Conservation (phyloP, 2,113 vertebrate species). For the Laticauda laticaudata region DNA sequence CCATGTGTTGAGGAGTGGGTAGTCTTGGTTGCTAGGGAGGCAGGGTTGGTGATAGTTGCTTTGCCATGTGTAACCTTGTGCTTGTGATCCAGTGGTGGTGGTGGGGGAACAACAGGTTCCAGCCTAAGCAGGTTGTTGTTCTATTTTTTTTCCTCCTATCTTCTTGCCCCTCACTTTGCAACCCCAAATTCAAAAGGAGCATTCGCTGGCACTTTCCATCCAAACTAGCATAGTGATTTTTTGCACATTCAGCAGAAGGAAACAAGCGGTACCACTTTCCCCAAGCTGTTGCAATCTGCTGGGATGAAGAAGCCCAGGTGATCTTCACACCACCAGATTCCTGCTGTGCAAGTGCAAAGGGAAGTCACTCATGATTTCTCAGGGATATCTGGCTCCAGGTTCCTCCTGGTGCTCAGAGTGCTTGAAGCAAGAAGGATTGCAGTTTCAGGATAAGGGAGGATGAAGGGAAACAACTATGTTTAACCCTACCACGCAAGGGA, state of each 20-base stretch:
- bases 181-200: background rate
- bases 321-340: background rate
- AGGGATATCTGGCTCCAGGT: background rate
- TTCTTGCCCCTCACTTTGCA: background rate
- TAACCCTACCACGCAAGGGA: background rate
- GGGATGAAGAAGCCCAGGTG: background rate
- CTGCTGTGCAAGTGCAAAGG: background rate
- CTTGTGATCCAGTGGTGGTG: accelerated
- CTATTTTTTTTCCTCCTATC: background rate
- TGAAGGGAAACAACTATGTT: background rate
- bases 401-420: background rate
- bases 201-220: background rate
- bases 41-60: no score
- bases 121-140: background rate
- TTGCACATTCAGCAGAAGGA: background rate
- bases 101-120: accelerated
- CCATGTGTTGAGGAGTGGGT: no score
- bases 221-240: no score
- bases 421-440: background rate
- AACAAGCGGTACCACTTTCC: background rate
- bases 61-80: background rate
- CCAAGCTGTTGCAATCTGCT: background rate
- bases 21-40: no score
- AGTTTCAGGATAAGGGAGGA: background rate
- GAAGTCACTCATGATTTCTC: background rate